These are phyloP conservation scores for Coregonus ussuriensis DNA, from an alignment of 2,797 vertebrate genomes.

Conservation along the genomic window DNA sequence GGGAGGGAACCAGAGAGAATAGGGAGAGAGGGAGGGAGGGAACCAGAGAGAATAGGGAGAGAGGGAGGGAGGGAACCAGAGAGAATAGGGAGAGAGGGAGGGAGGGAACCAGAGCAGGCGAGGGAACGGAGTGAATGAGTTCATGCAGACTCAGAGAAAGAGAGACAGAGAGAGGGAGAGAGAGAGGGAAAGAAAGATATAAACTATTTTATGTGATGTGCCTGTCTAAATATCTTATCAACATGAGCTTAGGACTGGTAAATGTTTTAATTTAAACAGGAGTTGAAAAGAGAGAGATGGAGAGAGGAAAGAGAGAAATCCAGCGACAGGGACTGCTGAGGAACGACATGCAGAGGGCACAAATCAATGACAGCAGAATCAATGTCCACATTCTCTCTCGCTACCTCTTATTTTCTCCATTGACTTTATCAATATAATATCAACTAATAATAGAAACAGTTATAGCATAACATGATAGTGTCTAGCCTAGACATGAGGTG, in stretches of 20 bases:
- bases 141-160: slow-evolving; percentile 42
- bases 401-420: not conserved
- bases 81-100: slow-evolving; percentile 17
- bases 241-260: slow-evolving; percentile 46
- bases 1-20: not conserved
- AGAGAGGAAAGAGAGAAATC: slow-evolving; percentile 28
- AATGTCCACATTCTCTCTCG: not conserved
- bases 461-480: no score
- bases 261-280: slow-evolving; percentile 44
- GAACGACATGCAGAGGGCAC: slow-evolving; percentile 80
- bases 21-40: slow-evolving; percentile 10
- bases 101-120: not conserved
- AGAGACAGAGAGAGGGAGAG: slow-evolving; percentile 16
- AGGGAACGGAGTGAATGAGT: slow-evolving; percentile 44
- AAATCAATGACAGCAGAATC: slow-evolving; percentile 82
- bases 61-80: slow-evolving; percentile 52
- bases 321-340: slow-evolving; percentile 77
- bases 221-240: slow-evolving; percentile 57
- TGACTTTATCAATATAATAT: not conserved
- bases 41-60: slow-evolving; percentile 9
- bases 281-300: slow-evolving; percentile 14
- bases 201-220: slow-evolving; percentile 49
- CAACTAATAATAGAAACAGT: no score
- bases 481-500: no score
- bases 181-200: slow-evolving; percentile 14